phyloP scores from a whole-genome alignment of 2,797 vertebrate genomes.

The Lepus oiostolus region DNA sequence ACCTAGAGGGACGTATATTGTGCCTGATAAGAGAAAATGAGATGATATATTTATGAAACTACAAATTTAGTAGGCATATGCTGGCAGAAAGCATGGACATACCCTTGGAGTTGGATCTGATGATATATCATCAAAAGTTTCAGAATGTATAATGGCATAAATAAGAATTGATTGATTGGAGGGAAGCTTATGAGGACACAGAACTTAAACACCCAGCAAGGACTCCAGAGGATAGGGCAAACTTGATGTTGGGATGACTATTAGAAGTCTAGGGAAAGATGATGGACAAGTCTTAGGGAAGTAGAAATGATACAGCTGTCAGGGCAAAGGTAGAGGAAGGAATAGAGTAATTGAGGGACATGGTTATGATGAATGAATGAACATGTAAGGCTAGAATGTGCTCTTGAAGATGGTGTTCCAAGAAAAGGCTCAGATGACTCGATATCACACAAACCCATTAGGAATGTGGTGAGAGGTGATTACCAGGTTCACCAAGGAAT shows the following conservation, averaged over 20 bases:
- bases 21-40: background rate
- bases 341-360: background rate
- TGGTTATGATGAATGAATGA: background rate
- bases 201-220: background rate
- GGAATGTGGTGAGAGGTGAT: background rate
- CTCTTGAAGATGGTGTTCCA: too few species aligned
- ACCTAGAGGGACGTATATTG: background rate
- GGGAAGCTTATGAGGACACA: background rate
- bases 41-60: accelerated
- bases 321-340: background rate
- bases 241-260: background rate
- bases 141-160: background rate
- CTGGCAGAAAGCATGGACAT: background rate
- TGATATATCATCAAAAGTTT: background rate
- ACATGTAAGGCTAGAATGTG: background rate
- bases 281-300: background rate
- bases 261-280: background rate
- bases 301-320: background rate
- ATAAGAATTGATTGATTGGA: background rate
- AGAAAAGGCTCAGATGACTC: background rate
- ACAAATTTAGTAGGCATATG: too few species aligned
- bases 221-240: background rate
- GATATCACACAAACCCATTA: too few species aligned
- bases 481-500: background rate
- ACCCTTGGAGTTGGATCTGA: background rate